Evolutionary conservation across 2,888 invertebrate species (phyloP).

Genomic region (Blastobasis lacticolella): DNA sequence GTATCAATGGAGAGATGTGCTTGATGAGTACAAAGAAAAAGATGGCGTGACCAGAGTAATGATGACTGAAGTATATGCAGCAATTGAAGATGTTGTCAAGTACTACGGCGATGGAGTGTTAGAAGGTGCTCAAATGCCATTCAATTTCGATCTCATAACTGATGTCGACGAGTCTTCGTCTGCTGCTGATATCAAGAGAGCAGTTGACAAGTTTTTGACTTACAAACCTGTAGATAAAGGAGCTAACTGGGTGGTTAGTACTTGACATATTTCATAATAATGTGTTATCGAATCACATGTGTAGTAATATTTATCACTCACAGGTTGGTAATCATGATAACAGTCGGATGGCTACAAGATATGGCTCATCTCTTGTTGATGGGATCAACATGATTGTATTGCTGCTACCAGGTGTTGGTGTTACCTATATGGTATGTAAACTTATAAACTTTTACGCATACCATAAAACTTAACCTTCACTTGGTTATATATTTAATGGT

Average conservation of each 20-base stretch:
- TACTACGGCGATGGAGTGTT: conserved; percentile 77
- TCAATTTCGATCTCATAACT: conserved; percentile 83
- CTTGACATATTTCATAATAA: not conserved
- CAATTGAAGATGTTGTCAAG: conserved; percentile 71
- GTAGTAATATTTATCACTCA: conserved; percentile 12
- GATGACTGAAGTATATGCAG: conserved; percentile 85
- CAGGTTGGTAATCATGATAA: conserved; percentile 82
- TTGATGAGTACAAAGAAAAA: conserved; percentile 72
- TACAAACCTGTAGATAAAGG: conserved; percentile 75
- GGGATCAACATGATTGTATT: conserved; percentile 81
- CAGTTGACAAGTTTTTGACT: conserved; percentile 78
- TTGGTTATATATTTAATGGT: too few species aligned
- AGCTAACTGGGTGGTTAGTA: conserved; percentile 86
- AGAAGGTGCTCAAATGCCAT: conserved; percentile 82
- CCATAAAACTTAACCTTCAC: too few species aligned
- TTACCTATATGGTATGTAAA: conserved; percentile 76
- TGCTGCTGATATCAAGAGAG: conserved; percentile 74
- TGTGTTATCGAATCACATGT: not conserved
- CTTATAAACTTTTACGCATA: not conserved
- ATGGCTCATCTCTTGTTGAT: conserved; percentile 77
- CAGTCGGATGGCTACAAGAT: conserved; percentile 75
- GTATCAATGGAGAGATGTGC: conserved; percentile 76
- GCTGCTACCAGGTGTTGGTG: conserved; percentile 82
- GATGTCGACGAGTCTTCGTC: conserved; percentile 73
- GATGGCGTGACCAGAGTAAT: conserved; percentile 74